Conservation (phyloP, 92 coral and sea anemone species). For the Zoanthus sansibaricus region DNA sequence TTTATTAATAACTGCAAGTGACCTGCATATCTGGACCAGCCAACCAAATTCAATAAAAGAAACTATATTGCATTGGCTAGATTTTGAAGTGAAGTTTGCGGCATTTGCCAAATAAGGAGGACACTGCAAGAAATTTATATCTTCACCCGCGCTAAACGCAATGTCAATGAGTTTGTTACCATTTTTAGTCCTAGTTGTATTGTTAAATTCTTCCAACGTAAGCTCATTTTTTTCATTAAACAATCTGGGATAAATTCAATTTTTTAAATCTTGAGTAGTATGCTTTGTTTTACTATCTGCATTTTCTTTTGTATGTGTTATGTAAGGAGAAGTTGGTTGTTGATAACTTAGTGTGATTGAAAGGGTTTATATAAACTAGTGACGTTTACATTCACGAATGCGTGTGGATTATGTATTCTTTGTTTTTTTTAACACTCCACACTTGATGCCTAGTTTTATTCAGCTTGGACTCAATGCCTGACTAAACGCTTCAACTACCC, state of each 20-base stretch:
- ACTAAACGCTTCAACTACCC: not conserved
- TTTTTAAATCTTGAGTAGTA: too few species aligned
- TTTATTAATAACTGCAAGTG: too few species aligned
- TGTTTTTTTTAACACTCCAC: not conserved
- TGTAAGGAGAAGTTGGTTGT: too few species aligned
- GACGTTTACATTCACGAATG: slow-evolving; percentile 8
- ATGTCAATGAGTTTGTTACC: not conserved
- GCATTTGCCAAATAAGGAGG: slow-evolving; percentile 34
- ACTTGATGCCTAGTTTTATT: not conserved
- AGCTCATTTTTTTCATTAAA: too few species aligned
- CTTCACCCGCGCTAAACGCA: slow-evolving; percentile 42
- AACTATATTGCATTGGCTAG: not conserved
- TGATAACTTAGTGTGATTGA: too few species aligned
- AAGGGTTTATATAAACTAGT: not conserved
- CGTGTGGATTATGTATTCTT: slow-evolving; percentile 5
- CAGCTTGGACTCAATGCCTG: not conserved
- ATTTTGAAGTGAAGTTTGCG: not conserved
- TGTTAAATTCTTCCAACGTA: too few species aligned
- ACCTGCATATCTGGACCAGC: too few species aligned
- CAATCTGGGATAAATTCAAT: too few species aligned
- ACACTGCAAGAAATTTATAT: slow-evolving; percentile 4
- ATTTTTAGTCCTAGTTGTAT: not conserved
- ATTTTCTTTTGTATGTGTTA: not conserved
- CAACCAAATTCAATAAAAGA: too few species aligned
- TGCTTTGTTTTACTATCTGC: too few species aligned